phyloP scores from a whole-genome alignment of 2,113 vertebrate species.

The Toxotes chatareus region DNA sequence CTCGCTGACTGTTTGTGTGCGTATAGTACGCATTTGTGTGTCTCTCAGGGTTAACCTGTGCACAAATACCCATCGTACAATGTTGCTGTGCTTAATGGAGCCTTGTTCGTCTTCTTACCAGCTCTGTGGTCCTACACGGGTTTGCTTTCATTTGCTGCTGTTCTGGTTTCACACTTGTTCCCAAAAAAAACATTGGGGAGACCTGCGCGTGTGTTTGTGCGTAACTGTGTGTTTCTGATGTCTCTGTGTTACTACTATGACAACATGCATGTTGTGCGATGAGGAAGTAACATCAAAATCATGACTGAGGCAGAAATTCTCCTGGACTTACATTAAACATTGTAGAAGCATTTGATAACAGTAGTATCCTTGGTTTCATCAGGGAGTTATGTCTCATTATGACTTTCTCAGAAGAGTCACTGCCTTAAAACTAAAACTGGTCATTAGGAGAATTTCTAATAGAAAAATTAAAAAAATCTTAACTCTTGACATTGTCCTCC shows the following conservation, averaged over 20 bases:
- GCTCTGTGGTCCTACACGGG: constrained; percentile 39
- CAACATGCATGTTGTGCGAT: no score
- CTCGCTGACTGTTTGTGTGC: constrained; percentile 15
- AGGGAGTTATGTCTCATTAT: no score
- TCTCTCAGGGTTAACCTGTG: constrained; percentile 47
- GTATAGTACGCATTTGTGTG: constrained; percentile 11
- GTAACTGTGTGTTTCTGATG: background rate
- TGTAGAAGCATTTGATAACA: no score
- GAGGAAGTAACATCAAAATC: no score
- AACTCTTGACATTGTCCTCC: no score
- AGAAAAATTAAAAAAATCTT: no score
- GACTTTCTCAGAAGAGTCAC: no score
- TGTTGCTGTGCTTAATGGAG: constrained; percentile 39
- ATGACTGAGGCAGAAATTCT: background rate
- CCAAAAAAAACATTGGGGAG: background rate
- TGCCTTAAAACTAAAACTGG: no score
- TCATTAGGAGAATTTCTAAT: no score
- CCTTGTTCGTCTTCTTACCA: constrained; percentile 40
- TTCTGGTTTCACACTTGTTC: constrained; percentile 46
- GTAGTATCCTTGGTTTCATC: no score
- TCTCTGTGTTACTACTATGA: no score
- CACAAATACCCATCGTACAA: constrained; percentile 25
- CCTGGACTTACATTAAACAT: background rate
- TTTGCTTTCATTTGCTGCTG: constrained; percentile 61
- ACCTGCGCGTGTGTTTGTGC: background rate